A percentile compares a stretch with the other conserved stretches of the same genome.
Conservation (phyloP, 2,113 vertebrate genomes). For the human region DNA sequence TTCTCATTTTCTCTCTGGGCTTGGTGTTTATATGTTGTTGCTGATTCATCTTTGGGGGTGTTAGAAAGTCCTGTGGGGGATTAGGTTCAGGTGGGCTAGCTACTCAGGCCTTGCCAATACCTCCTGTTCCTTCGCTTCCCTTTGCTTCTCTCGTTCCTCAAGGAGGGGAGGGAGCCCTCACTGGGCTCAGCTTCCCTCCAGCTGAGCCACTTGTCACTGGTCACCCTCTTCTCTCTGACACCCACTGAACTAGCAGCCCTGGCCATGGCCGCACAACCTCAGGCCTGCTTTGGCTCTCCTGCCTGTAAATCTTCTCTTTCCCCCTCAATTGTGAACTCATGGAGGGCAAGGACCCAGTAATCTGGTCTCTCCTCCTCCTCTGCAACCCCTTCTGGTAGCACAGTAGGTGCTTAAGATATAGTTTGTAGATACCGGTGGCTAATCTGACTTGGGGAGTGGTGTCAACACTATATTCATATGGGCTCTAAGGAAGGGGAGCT, state of each 20-base stretch:
- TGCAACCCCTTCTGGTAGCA: not conserved
- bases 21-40: slow-evolving; percentile 9
- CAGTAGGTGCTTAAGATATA: not conserved
- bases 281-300: not conserved
- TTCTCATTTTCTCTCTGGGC: slow-evolving; percentile 22
- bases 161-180: not conserved
- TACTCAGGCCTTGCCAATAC: not conserved
- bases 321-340: not conserved
- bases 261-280: not conserved
- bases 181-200: not conserved
- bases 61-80: not conserved
- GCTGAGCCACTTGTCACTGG: not conserved
- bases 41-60: slow-evolving; percentile 25
- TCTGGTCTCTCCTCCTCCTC: not conserved
- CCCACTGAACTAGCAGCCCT: not conserved
- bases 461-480: not conserved
- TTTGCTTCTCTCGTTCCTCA: not conserved
- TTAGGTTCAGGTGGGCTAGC: not conserved
- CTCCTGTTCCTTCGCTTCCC: not conserved
- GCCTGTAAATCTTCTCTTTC: not conserved
- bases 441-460: not conserved
- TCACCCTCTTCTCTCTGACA: not conserved
- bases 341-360: not conserved
- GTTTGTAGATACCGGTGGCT: not conserved
- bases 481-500: not conserved